A percentile compares a stretch with the other conserved stretches of the same genome.
phyloP scores from a whole-genome alignment of 2,888 invertebrate species.

The Pseudococcus viburni region DNA sequence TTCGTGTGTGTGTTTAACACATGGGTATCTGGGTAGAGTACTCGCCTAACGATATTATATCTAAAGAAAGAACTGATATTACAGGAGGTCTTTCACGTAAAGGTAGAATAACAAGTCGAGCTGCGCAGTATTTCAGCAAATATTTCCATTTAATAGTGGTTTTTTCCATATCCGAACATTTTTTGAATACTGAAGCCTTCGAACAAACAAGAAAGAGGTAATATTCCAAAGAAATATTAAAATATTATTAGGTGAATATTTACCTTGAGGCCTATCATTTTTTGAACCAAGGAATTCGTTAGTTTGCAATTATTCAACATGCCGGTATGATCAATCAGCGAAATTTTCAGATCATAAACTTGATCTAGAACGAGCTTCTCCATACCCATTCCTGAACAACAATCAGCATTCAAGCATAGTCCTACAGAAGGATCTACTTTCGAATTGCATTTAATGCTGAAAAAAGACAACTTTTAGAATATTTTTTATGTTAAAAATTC shows the following conservation, averaged over 20 bases:
- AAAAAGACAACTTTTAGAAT: conserved; percentile 55
- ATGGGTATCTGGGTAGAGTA: conserved; percentile 39
- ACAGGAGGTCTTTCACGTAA: conserved; percentile 38
- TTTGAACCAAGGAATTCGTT: conserved; percentile 76
- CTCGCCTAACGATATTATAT: conserved; percentile 2
- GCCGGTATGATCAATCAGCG: conserved; percentile 81
- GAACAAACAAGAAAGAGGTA: background rate
- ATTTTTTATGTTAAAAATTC: background rate
- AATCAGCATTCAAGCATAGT: conserved; percentile 71
- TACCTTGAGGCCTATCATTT: conserved; percentile 76
- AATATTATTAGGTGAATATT: conserved; percentile 68
- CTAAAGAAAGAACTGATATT: conserved; percentile 45
- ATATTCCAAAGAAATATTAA: background rate
- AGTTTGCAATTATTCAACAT: conserved; percentile 76
- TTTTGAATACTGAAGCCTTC: conserved; percentile 75
- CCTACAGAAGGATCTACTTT: conserved; percentile 69
- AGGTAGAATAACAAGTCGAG: conserved; percentile 72
- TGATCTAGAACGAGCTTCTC: conserved; percentile 70
- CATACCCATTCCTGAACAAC: conserved; percentile 70
- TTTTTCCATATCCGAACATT: conserved; percentile 74
- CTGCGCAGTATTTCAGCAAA: conserved; percentile 78
- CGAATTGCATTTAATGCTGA: conserved; percentile 69
- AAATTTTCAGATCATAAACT: conserved; percentile 77
- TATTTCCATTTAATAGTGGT: conserved; percentile 77
- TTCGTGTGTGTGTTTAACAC: background rate